Percentiles rank a stretch among this genome's conserved stretches.
Evolutionary conservation across 2,888 invertebrate species (phyloP).

Genomic region (Pecten maximus): DNA sequence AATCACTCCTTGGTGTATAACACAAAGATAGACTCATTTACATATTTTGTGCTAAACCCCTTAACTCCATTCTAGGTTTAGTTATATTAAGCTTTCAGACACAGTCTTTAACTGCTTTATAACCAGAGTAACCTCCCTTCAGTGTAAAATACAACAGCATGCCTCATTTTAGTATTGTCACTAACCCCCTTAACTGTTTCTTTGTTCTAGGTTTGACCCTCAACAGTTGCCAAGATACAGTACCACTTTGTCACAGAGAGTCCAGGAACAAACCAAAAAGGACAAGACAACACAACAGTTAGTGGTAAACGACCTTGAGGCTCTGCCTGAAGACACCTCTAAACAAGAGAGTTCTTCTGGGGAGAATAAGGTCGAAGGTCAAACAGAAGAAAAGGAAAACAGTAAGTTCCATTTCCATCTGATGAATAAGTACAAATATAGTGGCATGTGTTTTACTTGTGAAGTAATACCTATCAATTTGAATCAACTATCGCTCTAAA

Average conservation of each 20-base stretch:
- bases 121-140: not conserved
- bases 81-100: too few species aligned
- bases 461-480: too few species aligned
- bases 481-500: too few species aligned
- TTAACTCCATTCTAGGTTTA: not conserved
- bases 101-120: too few species aligned
- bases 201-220: slow-evolving; percentile 58
- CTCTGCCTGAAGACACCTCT: not conserved
- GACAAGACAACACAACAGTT: not conserved
- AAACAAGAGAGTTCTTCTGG: not conserved
- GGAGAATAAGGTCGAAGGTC: not conserved
- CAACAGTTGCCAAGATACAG: slow-evolving; percentile 56
- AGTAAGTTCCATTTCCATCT: not conserved
- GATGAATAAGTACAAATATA: too few species aligned
- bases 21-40: too few species aligned
- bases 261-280: slow-evolving; percentile 41
- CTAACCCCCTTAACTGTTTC: not conserved
- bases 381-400: not conserved
- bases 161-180: not conserved
- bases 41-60: too few species aligned
- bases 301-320: not conserved
- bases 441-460: too few species aligned
- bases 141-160: too few species aligned
- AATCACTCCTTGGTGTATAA: too few species aligned
- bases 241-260: slow-evolving; percentile 50